Evolutionary conservation across 2,888 invertebrate genomes (phyloP).

Genomic region (Ernsta delagoae): DNA sequence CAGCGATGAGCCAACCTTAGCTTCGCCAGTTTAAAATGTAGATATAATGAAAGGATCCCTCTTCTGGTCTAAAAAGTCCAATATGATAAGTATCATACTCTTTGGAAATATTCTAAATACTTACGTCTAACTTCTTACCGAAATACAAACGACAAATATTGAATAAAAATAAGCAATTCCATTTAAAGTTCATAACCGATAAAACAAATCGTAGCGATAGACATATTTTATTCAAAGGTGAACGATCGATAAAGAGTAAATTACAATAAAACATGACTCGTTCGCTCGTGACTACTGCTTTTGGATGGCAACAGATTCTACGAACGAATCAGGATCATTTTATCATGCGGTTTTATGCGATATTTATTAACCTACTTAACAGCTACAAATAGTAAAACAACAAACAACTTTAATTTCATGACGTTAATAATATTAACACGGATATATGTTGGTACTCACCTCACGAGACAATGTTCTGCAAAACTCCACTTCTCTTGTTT

Average conservation of each 20-base stretch:
- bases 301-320: slow-evolving; percentile 16
- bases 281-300: slow-evolving; percentile 5
- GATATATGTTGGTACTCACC: too few relatives aligned
- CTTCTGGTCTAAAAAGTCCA: too few relatives aligned
- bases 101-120: too few relatives aligned
- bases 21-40: too few relatives aligned
- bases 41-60: too few relatives aligned
- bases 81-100: too few relatives aligned
- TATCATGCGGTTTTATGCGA: slow-evolving; percentile 8
- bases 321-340: slow-evolving; percentile 4
- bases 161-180: neutral
- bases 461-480: slow-evolving; percentile 7
- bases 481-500: slow-evolving; percentile 28
- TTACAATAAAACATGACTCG: slow-evolving; percentile 16
- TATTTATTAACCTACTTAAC: neutral
- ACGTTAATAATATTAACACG: neutral
- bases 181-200: slow-evolving; percentile 42
- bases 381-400: neutral
- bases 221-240: slow-evolving; percentile 40
- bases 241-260: slow-evolving; percentile 43
- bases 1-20: too few relatives aligned
- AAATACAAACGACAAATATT: too few relatives aligned
- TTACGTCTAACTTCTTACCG: too few relatives aligned
- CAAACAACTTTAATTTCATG: slow-evolving; percentile 5
- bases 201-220: slow-evolving; percentile 35